Base-by-base conservation (phyloP, 2,888 invertebrate genomes). In the Aplocera efformata region DNA sequence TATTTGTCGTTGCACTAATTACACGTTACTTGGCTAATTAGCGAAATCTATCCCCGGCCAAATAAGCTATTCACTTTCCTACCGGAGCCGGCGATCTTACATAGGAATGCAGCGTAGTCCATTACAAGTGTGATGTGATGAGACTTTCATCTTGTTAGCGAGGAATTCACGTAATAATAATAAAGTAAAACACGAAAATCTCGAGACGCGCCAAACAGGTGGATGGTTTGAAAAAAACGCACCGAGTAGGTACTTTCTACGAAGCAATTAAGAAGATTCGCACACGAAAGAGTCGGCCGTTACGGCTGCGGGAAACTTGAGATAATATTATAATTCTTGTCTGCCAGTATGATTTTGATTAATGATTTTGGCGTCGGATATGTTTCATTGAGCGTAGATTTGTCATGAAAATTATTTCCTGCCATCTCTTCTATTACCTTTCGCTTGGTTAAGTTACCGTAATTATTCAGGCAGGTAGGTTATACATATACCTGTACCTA, bases 61-160 rank as follows among this genome's bases (percentile, higher is more conserved):
- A 56, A 55, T 54, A 35, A 43, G 33, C 22, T 55, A 60, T 60
- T 65, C 60, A 62, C 66, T 68, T 63, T 65, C 64, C 42, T 63
- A 50, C 54, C 52, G 51, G 29, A 8, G 10, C 24, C 36, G 53
- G 41, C 32, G 32, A 37, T 33, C 41, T 37, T 23, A 45, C 55
- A 57, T 57, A 63, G 72, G 76, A 78, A 79, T 76, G 72, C 61
- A 46, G 50, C 55, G 64, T 72, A 66, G 76, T 78, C 69, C 58
- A 73, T 75, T 73, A 72, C 64, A 69, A 72, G 71, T 75, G 76
- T 68, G 73, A 74, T 75, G 76, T 68, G 73, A 74, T 67, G 64
- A 53, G 60, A 84, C 84, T 85, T 85, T 85, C 85, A 77, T 83
- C 81, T 83, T 71, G 81, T 82, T 82, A 80, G 67, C 59, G 69